A percentile compares a stretch with the other conserved stretches of the same genome.
These are phyloP conservation scores for Chrosomus eos DNA, from an alignment of 2,797 vertebrate genomes.

Conservation along the genomic window DNA sequence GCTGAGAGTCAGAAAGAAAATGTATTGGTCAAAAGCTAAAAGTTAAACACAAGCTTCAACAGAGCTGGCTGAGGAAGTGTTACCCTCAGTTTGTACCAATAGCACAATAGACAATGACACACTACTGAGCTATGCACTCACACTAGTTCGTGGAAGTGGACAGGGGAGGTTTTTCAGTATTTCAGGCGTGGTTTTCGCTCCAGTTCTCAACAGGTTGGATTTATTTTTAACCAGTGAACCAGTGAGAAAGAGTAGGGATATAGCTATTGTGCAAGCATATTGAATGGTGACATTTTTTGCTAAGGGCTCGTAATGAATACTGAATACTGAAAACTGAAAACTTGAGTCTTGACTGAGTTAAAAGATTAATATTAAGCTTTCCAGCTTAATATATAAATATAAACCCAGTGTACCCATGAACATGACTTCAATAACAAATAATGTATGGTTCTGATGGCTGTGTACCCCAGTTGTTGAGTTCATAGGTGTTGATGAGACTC, in stretches of 20 bases:
- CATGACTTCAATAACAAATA: neutral
- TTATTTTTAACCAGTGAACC: neutral
- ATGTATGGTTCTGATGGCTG: neutral
- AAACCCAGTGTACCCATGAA: neutral
- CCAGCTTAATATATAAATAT: neutral
- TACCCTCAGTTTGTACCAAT: neutral
- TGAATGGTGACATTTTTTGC: neutral
- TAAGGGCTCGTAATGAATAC: neutral
- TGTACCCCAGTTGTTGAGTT: conserved; percentile 91
- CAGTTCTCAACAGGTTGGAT: neutral
- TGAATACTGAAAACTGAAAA: neutral
- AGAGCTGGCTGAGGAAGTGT: neutral
- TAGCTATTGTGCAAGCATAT: neutral
- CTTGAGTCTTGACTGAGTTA: neutral
- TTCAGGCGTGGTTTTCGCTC: neutral
- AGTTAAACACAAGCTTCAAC: neutral
- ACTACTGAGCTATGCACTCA: neutral
- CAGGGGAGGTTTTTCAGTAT: neutral
- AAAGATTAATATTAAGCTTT: neutral
- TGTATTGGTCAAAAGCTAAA: neutral
- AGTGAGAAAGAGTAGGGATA: neutral
- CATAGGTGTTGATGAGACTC: conserved; percentile 81
- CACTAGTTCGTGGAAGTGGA: neutral
- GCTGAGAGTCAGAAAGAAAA: conserved; percentile 62
- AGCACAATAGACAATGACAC: conserved; percentile 2